These are phyloP conservation scores for Yponomeuta sedellus DNA, from an alignment of 2,888 invertebrate genomes.

Conservation along the genomic window DNA sequence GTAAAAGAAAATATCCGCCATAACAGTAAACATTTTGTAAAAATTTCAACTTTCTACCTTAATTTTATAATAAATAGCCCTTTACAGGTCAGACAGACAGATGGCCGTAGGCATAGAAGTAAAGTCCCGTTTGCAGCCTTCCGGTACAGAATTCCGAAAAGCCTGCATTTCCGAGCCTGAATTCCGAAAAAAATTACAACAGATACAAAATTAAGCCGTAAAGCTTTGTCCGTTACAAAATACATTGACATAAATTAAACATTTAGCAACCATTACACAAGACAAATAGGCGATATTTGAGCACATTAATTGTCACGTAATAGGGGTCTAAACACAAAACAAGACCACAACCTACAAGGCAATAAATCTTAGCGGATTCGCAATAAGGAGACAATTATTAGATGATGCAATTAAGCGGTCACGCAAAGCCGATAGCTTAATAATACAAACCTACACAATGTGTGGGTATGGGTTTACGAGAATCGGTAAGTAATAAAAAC, in stretches of 20 bases:
- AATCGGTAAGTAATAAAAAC: no score
- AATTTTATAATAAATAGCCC: no score
- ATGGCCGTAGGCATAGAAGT: no score
- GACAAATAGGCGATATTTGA: slow-evolving; percentile 1
- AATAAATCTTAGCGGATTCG: slow-evolving; percentile 35
- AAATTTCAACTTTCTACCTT: no score
- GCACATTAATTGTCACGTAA: background rate
- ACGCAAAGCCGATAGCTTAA: background rate
- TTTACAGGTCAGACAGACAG: no score
- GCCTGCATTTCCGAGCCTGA: no score
- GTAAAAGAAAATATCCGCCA: no score
- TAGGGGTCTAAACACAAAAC: background rate
- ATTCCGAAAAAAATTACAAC: no score
- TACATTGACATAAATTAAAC: background rate
- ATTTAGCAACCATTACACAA: background rate
- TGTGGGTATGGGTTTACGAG: background rate
- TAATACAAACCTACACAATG: background rate
- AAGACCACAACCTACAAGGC: background rate
- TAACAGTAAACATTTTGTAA: no score
- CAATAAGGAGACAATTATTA: slow-evolving; percentile 50
- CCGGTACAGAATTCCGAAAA: no score
- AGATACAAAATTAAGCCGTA: no score
- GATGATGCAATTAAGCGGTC: background rate
- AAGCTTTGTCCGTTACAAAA: background rate
- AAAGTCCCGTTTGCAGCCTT: no score